Percentiles rank a stretch among this genome's conserved stretches.
These are phyloP conservation scores for Scatophagus argus DNA, from an alignment of 2,113 vertebrate species.

Conservation along the genomic window DNA sequence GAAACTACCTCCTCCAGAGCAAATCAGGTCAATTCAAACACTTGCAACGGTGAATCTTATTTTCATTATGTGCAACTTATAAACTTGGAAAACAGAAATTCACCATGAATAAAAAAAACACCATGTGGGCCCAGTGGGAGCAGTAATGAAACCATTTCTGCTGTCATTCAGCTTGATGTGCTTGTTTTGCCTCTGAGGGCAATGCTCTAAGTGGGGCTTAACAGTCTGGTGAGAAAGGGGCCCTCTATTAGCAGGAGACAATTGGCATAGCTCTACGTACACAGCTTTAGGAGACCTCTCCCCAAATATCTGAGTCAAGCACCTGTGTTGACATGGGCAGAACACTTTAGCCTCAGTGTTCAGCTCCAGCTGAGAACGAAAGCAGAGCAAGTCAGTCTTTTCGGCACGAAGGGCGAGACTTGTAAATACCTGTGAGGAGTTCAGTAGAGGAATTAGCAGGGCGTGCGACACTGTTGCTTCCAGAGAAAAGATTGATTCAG, in stretches of 20 bases:
- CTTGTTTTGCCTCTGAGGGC: conserved; percentile 53
- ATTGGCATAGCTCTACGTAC: conserved; percentile 72
- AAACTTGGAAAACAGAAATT: conserved; percentile 5
- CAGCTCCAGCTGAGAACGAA: conserved; percentile 65
- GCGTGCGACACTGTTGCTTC: conserved; percentile 4
- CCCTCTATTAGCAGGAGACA: conserved; percentile 67
- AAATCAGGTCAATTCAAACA: conserved; percentile 18
- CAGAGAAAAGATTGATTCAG: conserved; percentile 20
- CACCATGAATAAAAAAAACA: conserved; percentile 9
- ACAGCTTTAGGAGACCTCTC: conserved; percentile 65
- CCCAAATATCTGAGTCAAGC: conserved; percentile 62
- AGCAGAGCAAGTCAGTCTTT: conserved; percentile 43
- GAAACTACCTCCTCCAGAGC: conserved; percentile 39
- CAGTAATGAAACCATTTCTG: conserved; percentile 24
- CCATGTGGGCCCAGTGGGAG: background rate
- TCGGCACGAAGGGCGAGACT: conserved; percentile 7
- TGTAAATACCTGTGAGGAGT: conserved; percentile 62
- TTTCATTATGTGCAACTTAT: background rate
- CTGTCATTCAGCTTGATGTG: conserved; percentile 45
- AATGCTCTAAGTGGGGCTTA: conserved; percentile 59
- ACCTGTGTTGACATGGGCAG: conserved; percentile 82
- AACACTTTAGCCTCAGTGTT: conserved; percentile 58
- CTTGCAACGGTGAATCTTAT: background rate
- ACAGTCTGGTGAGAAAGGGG: conserved; percentile 54
- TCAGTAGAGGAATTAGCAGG: background rate